phyloP scores from a whole-genome alignment of 2,888 invertebrate species.

The Lysandra coridon region DNA sequence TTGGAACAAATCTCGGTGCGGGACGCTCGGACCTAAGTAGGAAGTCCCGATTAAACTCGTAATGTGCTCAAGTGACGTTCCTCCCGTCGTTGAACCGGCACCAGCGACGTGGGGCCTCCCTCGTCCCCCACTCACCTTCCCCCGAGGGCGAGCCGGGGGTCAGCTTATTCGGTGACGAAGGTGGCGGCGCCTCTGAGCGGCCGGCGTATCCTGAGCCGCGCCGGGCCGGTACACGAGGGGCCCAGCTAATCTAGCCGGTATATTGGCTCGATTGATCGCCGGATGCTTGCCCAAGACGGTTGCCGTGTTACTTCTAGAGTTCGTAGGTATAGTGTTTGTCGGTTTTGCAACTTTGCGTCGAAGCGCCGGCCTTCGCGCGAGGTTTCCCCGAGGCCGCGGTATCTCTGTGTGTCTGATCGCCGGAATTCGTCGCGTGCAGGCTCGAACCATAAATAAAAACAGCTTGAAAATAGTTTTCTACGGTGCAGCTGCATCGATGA shows the following conservation, averaged over 20 bases:
- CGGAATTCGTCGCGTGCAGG: conserved; percentile 20
- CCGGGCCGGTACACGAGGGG: conserved; percentile 47
- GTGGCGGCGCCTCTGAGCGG: not conserved
- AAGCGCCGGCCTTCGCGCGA: conserved; percentile 36
- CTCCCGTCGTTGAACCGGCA: conserved; percentile 55
- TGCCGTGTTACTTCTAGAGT: conserved; percentile 47
- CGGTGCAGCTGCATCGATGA: conserved; percentile 5
- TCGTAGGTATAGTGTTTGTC: conserved; percentile 47
- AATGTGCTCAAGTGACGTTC: conserved; percentile 76
- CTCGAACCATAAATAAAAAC: conserved; percentile 16
- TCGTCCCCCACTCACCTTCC: conserved; percentile 40
- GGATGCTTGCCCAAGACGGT: conserved; percentile 76
- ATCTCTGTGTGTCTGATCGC: conserved; percentile 31
- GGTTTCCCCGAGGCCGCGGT: conserved; percentile 32
- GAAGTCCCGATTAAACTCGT: conserved; percentile 75
- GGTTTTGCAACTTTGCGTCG: conserved; percentile 43
- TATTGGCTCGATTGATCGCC: conserved; percentile 75
- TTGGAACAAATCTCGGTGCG: conserved; percentile 75
- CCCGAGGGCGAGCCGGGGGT: conserved; percentile 35
- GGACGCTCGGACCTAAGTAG: conserved; percentile 67
- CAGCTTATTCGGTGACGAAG: conserved; percentile 34
- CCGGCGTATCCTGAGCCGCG: conserved; percentile 38
- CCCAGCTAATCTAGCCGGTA: conserved; percentile 56
- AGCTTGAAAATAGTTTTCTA: conserved; percentile 19
- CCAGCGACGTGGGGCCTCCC: conserved; percentile 53